These are phyloP conservation scores for Hoplodrina blanda DNA, from an alignment of 2,888 invertebrate species.

Conservation along the genomic window DNA sequence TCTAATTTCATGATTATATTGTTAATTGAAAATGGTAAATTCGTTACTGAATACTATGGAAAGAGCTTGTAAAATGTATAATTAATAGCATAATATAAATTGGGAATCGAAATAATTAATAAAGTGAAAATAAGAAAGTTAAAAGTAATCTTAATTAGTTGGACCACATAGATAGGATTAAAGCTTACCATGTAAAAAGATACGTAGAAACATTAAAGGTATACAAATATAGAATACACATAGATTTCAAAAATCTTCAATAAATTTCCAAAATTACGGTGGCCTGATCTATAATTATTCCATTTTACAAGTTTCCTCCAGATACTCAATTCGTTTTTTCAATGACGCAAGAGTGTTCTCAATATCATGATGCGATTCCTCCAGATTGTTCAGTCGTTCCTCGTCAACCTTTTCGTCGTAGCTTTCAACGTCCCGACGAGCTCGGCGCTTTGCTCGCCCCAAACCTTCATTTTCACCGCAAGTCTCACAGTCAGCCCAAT, in stretches of 20 bases:
- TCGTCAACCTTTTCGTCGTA: slow-evolving; percentile 62
- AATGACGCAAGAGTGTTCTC: slow-evolving; percentile 70
- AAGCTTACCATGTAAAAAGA: slow-evolving; percentile 56
- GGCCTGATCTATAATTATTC: slow-evolving; percentile 64
- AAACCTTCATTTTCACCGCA: slow-evolving; percentile 80
- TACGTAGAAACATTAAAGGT: slow-evolving; percentile 45
- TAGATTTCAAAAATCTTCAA: slow-evolving; percentile 41
- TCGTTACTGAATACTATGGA: slow-evolving; percentile 3
- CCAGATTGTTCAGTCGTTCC: slow-evolving; percentile 72
- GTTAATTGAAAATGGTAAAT: slow-evolving; percentile 15
- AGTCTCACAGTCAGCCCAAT: slow-evolving; percentile 95
- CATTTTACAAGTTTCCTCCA: slow-evolving; percentile 76
- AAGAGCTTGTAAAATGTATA: not conserved
- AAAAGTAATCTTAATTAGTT: slow-evolving; percentile 73
- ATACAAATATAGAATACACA: slow-evolving; percentile 26
- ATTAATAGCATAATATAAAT: slow-evolving; percentile 8
- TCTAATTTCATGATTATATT: not conserved
- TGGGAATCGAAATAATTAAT: slow-evolving; percentile 19
- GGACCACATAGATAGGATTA: slow-evolving; percentile 75
- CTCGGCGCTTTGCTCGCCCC: slow-evolving; percentile 68
- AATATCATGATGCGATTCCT: slow-evolving; percentile 71
- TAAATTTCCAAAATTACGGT: slow-evolving; percentile 23
- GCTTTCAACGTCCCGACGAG: slow-evolving; percentile 65
- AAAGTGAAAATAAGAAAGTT: slow-evolving; percentile 38
- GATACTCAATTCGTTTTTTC: slow-evolving; percentile 74